Base-by-base conservation (phyloP, 2,113 vertebrate species). In the Neotragus moschatus region DNA sequence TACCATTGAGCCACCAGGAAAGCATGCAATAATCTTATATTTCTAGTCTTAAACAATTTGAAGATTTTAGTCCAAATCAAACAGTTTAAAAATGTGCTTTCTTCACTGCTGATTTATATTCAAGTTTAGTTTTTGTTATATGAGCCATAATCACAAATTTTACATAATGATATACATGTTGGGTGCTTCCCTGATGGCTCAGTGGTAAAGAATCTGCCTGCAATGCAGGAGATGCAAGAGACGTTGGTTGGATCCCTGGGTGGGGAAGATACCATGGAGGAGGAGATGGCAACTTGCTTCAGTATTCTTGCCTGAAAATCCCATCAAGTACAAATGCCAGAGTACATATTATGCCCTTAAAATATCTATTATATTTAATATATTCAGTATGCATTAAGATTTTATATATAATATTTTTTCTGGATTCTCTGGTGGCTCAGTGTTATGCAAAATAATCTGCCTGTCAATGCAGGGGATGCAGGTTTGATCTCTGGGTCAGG, bases 71-170 rank as follows among this genome's bases (percentile, higher is more conserved):
- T 70, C 26, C 63, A 85, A 43, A 79, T 63, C 45, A 89, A 47
- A 63, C 2, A 30, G 26, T 79, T 79, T n/a, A 1, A 63, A 77
- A 85, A 47, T 49, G 39, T 28, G 2, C 61, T 53, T 61, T 6
- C 15, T 75, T 14, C 28, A 60, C 28, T 88, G 6, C 36, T 33
- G 23, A 77, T n/a, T 60, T 88, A 79, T 49, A 77, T 33, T 1
- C 53, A 5, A 88, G n/a, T 56, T 39, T 63, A 93, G n/a, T 33
- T 89, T 91, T 77, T 91, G 3, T 88, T 89, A 77, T 84, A 33
- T 63, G 14, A 93, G 3, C 8, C 6, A 66, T 58, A 17, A 58
- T 80, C 11, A 85, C 3, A 96, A 49, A 80, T 16, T 94, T 16
- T 45, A 63, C 33, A 63, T n/a, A 63, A n/a, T 19, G 16, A n/a